Conservation (phyloP, 2,113 vertebrate species). For the Clarias gariepinus region DNA sequence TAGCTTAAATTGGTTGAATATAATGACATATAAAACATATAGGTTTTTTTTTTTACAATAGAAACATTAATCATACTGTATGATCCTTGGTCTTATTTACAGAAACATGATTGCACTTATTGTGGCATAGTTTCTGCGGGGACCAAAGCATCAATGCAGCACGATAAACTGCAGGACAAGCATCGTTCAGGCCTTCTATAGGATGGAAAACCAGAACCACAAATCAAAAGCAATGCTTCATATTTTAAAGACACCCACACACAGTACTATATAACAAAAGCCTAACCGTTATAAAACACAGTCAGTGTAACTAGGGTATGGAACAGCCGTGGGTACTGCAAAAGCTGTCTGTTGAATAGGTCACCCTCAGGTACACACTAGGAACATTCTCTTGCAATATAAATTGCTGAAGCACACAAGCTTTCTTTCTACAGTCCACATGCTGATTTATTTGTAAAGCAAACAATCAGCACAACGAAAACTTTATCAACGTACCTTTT, state of each 20-base stretch:
- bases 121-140: conserved; percentile 78
- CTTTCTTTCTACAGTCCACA: background rate
- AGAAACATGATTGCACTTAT: conserved; percentile 63
- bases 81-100: background rate
- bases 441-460: background rate
- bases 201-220: conserved; percentile 43
- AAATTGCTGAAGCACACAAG: background rate
- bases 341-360: background rate
- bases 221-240: background rate
- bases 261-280: background rate
- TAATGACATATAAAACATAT: background rate
- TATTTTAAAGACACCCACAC: conserved; percentile 3
- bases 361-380: conserved; percentile 4
- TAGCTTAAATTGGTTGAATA: background rate
- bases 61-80: background rate
- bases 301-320: background rate
- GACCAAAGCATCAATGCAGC: conserved; percentile 79
- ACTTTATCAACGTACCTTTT: conserved; percentile 52
- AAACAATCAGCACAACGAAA: background rate
- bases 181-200: conserved; percentile 68
- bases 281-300: background rate
- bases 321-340: background rate
- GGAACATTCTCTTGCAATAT: background rate
- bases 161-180: conserved; percentile 75
- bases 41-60: background rate